Evolutionary conservation across 2,113 vertebrate species (phyloP), one percentile per base, ranked within the genome.

Genomic region (Bucco capensis): DNA sequence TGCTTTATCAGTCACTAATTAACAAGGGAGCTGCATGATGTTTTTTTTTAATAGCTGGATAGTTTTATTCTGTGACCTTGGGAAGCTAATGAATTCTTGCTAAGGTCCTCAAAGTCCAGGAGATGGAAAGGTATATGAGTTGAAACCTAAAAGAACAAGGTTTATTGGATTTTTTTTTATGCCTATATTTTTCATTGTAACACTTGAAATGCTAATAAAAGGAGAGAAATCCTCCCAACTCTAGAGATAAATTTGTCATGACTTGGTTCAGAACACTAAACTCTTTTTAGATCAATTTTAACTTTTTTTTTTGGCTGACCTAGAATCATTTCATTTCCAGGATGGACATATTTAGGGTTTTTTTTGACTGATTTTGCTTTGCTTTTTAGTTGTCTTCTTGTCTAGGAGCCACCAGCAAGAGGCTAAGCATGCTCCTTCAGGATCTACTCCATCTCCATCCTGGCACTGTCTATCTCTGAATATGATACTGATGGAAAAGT

Each of bases 1-100:
- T 53, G 24, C 84, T 89, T 84, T 81, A 74, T 91, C 86, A 65
- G 75, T 21, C 80, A 14, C 94, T 96, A 93, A 96, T 96, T 96
- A 89, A 73, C 21, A 81, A n/a, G 1, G 44, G 79, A 77, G 51
- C 60, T 72, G 61, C 44, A n/a, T n/a, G n/a, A n/a, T n/a, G n/a
- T 56, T 64, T 79, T 72, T 79, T 90, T 91, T 92, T 91, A 76
- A 56, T 72, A 73, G 44, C 37, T 89, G 72, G 58, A 88, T 88
- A 94, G 75, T 88, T 95, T 77, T 86, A 91, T 87, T 90, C 49
- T 71, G 33, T 38, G 49, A 85, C 73, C 71, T 71, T 49, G 53
- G 58, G 53, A 87, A 86, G 31, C 3, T 1, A 82, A 66, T 25
- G 31, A 64, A 75, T 88, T 92, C 66, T 71, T 83, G 56, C 0